Percentiles rank a stretch among this genome's conserved stretches.
Evolutionary conservation across 2,888 invertebrate species (phyloP).

Genomic region (Stenurella melanura): DNA sequence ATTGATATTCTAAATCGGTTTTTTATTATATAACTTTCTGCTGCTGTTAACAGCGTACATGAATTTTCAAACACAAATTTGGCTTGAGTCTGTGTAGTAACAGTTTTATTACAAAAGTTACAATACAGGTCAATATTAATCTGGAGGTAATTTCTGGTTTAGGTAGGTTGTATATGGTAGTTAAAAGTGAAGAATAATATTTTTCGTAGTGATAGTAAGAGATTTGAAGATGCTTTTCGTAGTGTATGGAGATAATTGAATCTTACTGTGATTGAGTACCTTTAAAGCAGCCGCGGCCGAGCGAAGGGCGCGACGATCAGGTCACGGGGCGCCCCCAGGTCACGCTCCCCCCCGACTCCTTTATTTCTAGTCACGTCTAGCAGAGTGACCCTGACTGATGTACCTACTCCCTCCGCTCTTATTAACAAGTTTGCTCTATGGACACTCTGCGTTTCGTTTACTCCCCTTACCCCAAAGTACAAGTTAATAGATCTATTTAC

Average conservation of each 20-base stretch:
- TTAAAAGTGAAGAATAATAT: no score
- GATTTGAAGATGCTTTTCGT: conserved; percentile 44
- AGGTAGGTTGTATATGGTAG: background rate
- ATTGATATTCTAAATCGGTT: conserved; percentile 1
- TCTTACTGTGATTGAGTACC: conserved; percentile 71
- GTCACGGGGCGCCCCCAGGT: conserved; percentile 67
- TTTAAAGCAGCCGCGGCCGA: conserved; percentile 67
- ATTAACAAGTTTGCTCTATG: conserved; percentile 68
- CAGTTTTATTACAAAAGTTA: background rate
- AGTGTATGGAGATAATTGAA: conserved; percentile 53
- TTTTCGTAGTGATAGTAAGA: background rate
- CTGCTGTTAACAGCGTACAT: background rate
- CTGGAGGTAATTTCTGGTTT: background rate
- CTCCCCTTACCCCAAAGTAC: conserved; percentile 51
- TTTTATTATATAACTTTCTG: background rate
- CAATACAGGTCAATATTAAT: conserved; percentile 19
- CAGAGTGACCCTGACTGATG: conserved; percentile 71
- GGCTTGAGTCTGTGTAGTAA: background rate
- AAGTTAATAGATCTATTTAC: conserved; percentile 58
- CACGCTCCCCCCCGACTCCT: conserved; percentile 67
- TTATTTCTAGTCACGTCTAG: conserved; percentile 70
- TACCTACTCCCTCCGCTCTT: conserved; percentile 70
- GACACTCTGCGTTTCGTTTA: conserved; percentile 67
- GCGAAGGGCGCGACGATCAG: conserved; percentile 62
- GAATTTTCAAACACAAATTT: background rate